Base-by-base conservation (phyloP, 2,113 vertebrate genomes). In the Perccottus glenii region DNA sequence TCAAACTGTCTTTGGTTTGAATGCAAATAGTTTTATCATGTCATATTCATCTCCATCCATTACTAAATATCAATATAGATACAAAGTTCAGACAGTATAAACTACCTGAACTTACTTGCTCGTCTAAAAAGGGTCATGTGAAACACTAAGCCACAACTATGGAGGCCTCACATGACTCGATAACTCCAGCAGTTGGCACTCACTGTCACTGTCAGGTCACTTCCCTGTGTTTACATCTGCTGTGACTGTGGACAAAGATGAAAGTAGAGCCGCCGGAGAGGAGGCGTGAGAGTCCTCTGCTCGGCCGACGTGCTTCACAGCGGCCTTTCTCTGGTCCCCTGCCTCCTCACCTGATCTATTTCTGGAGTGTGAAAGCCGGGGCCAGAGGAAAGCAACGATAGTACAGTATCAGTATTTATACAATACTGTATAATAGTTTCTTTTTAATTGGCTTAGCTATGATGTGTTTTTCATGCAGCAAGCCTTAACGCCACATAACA, bases 401-500 rank as follows among this genome's bases (percentile, higher is more conserved):
- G 70, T 49, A 4, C 11, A 46, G 64, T 64, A 70, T 56, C 0
- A 12, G 40, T 78, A 33, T 81, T 90, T 78, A 52, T n/a, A n/a
- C n/a, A n/a, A n/a, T n/a, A n/a, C n/a, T n/a, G n/a, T n/a, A n/a
- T n/a, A n/a, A n/a, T 70, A 27, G 19, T 27, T 27, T 27, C 70
- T 82, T 61, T 59, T 58, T 47, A 77, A 78, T 82, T 77, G 57
- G 61, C 58, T 85, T 85, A 81, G 80, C 70, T 53, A 75, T 80
- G 70, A 83, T 64, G 75, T 67, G 68, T 59, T 68, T 77, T 64
- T 62, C 42, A 68, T 11, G 35, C 35, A 60, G 52, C 14, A 44
- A 60, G 43, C 16, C 5, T 53, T 59, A 42, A 55, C 65, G 65
- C 51, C 32, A 42, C 35, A 9, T 73, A 60, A 65, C 70, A 64